Evolutionary conservation across 35 echinoderm and acorn worm species (phyloP).

Genomic region (Eucidaris tribuloides): DNA sequence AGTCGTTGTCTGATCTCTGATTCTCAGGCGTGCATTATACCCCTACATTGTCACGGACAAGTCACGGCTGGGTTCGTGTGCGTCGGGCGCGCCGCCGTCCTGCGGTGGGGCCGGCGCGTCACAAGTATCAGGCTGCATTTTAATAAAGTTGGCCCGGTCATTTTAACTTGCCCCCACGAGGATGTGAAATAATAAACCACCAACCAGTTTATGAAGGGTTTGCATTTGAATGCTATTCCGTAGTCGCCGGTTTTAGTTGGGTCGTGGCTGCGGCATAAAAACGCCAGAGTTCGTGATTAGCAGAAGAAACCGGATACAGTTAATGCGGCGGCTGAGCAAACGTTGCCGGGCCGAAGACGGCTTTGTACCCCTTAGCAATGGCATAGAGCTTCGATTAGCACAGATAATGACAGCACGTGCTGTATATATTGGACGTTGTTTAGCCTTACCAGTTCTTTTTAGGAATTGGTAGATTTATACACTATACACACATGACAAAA

Average conservation of each 20-base stretch:
- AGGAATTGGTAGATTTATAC: slow-evolving; percentile 1
- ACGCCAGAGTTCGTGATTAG: not conserved
- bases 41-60: not conserved
- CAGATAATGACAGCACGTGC: slow-evolving; percentile 32
- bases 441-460: not conserved
- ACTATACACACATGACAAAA: not conserved
- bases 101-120: not conserved
- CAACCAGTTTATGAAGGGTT: slow-evolving; percentile 12
- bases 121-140: not conserved
- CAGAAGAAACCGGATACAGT: slow-evolving; percentile 27
- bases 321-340: slow-evolving; percentile 29
- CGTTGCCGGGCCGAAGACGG: not conserved
- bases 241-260: no score
- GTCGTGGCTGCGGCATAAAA: not conserved
- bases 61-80: not conserved
- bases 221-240: not conserved
- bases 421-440: slow-evolving; percentile 29
- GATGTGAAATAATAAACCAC: slow-evolving; percentile 34
- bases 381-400: slow-evolving; percentile 10
- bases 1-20: not conserved
- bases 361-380: slow-evolving; percentile 8
- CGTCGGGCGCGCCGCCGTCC: no score
- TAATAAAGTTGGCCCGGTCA: not conserved
- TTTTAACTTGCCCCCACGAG: not conserved
- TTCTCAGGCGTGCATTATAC: not conserved